A percentile compares a stretch with the other conserved stretches of the same genome.
These are phyloP conservation scores for Prionace glauca DNA, from an alignment of 2,797 vertebrate species.

Conservation along the genomic window DNA sequence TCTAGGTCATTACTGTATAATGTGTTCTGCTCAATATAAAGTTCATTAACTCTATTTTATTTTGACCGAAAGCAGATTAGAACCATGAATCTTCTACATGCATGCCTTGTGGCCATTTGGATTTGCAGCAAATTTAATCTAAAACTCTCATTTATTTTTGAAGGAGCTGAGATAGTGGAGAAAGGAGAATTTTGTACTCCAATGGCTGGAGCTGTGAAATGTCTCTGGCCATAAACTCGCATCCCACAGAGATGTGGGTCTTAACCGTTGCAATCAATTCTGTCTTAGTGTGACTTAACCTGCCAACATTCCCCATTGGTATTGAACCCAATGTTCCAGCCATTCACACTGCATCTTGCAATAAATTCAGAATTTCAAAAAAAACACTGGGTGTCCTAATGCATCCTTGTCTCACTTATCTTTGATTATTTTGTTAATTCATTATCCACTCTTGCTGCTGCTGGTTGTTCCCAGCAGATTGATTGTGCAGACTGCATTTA, in stretches of 20 bases:
- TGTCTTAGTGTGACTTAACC: background rate
- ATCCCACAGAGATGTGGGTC: background rate
- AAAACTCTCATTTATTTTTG: background rate
- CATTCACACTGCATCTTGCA: background rate
- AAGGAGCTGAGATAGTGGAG: background rate
- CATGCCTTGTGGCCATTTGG: background rate
- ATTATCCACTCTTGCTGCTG: conserved; percentile 19
- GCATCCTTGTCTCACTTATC: background rate
- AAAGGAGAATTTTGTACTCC: conserved; percentile 7
- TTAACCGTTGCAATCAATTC: background rate
- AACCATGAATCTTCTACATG: background rate
- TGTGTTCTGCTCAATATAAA: conserved; percentile 16
- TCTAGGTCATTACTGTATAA: conserved; percentile 14
- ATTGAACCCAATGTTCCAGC: background rate
- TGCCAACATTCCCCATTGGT: background rate
- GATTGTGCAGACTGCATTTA: background rate
- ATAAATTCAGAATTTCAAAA: background rate
- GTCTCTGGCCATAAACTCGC: background rate
- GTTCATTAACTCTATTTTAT: background rate
- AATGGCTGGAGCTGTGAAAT: background rate
- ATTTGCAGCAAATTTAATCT: background rate
- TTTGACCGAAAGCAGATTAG: background rate
- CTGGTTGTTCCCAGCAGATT: conserved; percentile 8
- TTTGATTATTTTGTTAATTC: conserved; percentile 28
- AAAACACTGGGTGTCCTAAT: background rate